Evolutionary conservation across 2,888 invertebrate genomes (phyloP).

Genomic region (Amorpha juglandis): DNA sequence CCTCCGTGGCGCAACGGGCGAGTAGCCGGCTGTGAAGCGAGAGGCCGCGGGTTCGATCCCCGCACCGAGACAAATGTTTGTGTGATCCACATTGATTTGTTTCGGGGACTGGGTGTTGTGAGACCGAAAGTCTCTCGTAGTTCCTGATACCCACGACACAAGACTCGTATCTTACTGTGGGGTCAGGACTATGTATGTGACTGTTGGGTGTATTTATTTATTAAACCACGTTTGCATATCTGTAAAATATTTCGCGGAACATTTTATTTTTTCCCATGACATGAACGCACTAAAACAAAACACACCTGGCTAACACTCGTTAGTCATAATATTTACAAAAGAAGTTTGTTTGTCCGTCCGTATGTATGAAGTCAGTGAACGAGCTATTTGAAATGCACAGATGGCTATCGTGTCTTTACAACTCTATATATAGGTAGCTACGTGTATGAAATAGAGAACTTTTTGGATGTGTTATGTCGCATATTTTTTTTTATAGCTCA

Average conservation of each 20-base stretch:
- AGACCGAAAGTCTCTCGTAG: too few relatives aligned
- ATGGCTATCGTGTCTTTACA: constrained; percentile 21
- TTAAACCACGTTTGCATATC: background rate
- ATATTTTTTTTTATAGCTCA: too few relatives aligned
- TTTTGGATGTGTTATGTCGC: background rate
- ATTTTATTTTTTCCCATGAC: background rate
- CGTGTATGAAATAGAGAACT: background rate
- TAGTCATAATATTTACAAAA: constrained; percentile 24
- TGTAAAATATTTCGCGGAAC: constrained; percentile 6
- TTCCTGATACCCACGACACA: too few relatives aligned
- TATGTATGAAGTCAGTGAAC: constrained; percentile 17
- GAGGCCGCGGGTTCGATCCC: too few relatives aligned
- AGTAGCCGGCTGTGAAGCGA: too few relatives aligned
- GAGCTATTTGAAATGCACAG: constrained; percentile 14
- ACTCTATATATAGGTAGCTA: constrained; percentile 7
- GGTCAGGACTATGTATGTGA: too few relatives aligned
- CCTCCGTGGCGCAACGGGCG: too few relatives aligned
- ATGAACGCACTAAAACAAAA: constrained; percentile 17
- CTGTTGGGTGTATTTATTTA: too few relatives aligned
- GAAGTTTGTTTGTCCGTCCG: constrained; percentile 15
- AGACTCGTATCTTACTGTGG: too few relatives aligned
- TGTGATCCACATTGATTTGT: too few relatives aligned
- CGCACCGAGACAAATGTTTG: too few relatives aligned
- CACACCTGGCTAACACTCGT: constrained; percentile 21
- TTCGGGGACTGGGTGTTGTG: too few relatives aligned